phyloP scores from a whole-genome alignment of 2,797 vertebrate genomes.

The Danio tinwini region DNA sequence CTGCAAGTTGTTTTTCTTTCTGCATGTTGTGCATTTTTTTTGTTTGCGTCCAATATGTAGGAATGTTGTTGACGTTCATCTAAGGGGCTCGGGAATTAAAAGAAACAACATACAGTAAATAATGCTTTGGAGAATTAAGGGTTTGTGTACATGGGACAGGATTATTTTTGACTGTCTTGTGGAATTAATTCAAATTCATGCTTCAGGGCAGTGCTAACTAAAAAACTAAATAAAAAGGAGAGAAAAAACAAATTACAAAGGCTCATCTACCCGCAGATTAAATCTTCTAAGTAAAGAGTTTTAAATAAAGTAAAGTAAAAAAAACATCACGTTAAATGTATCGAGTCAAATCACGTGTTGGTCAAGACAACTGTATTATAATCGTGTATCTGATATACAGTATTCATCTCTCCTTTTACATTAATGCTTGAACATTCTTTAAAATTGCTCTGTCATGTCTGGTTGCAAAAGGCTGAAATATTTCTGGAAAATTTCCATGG shows the following conservation, averaged over 20 bases:
- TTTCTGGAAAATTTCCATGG: too few relatives aligned
- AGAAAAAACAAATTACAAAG: neutral
- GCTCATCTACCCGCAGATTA: too few relatives aligned
- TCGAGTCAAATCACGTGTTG: neutral
- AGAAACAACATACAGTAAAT: neutral
- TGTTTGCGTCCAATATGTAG: neutral
- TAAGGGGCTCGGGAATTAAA: neutral
- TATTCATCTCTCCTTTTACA: neutral
- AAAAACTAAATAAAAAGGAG: neutral
- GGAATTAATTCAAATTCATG: neutral
- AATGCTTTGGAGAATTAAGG: neutral
- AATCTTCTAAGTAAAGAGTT: neutral
- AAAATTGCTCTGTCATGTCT: too few relatives aligned
- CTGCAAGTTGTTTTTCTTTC: neutral
- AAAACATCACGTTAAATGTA: neutral
- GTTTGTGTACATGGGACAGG: neutral
- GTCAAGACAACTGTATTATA: neutral
- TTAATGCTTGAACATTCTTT: too few relatives aligned
- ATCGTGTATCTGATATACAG: neutral
- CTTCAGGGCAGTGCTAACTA: neutral
- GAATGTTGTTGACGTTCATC: neutral
- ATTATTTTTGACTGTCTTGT: neutral
- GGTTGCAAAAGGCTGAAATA: too few relatives aligned
- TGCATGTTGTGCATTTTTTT: neutral
- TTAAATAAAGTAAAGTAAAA: too few relatives aligned